phyloP scores from a whole-genome alignment of 2,797 vertebrate genomes.

The Ctenopoma multispine region DNA sequence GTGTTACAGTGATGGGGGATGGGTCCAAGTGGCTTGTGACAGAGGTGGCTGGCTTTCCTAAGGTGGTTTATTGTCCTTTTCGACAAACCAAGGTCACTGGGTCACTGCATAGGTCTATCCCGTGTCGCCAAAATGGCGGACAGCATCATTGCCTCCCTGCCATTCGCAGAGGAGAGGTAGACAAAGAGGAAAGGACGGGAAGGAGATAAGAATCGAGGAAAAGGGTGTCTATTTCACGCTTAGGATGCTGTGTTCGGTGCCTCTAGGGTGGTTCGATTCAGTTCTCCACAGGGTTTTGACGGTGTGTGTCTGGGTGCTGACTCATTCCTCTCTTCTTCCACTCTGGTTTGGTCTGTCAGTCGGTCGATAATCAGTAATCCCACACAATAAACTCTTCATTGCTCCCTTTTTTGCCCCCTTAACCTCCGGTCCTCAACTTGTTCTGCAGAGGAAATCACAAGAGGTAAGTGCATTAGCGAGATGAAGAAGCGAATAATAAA shows the following conservation, averaged over 20 bases:
- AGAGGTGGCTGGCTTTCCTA: constrained; percentile 18
- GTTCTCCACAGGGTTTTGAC: constrained; percentile 53
- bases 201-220: constrained; percentile 17
- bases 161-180: constrained; percentile 43
- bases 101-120: background rate
- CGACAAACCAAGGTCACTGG: constrained; percentile 8
- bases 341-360: constrained; percentile 47
- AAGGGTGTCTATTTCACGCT: constrained; percentile 44
- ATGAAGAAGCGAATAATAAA: background rate
- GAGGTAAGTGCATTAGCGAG: constrained; percentile 35
- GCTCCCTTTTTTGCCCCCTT: constrained; percentile 45
- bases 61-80: constrained; percentile 25
- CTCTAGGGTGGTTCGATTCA: constrained; percentile 51
- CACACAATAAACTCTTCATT: constrained; percentile 65
- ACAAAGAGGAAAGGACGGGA: constrained; percentile 32
- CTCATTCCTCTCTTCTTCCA: constrained; percentile 60
- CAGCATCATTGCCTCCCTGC: constrained; percentile 16
- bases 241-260: constrained; percentile 56
- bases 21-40: constrained; percentile 22
- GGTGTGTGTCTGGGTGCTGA: constrained; percentile 66
- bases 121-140: constrained; percentile 25
- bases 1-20: constrained; percentile 6
- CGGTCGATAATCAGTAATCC: constrained; percentile 68
- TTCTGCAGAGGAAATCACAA: constrained; percentile 68
- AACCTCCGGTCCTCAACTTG: constrained; percentile 84